Percentiles rank a stretch among this genome's conserved stretches.
phyloP scores from a whole-genome alignment of 2,888 invertebrate species.

The Branchellion lobata region DNA sequence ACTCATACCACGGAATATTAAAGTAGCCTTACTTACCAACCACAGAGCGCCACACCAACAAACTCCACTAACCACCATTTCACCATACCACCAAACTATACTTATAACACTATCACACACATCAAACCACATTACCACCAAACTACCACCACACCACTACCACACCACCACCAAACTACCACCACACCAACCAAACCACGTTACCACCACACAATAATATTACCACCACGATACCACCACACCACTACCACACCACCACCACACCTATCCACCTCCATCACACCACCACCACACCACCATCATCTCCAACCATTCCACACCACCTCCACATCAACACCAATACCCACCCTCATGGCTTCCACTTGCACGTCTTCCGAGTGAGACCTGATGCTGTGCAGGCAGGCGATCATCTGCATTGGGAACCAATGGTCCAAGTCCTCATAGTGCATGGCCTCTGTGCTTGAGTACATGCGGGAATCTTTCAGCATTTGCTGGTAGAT shows the following conservation, averaged over 20 bases:
- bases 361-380: slow-evolving; percentile 83
- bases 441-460: slow-evolving; percentile 69
- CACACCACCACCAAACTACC: too few species aligned
- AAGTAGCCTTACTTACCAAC: too few species aligned
- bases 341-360: slow-evolving; percentile 70
- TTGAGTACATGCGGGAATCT: slow-evolving; percentile 84
- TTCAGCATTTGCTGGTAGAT: slow-evolving; percentile 79
- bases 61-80: too few species aligned
- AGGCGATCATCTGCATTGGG: slow-evolving; percentile 83
- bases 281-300: neutral
- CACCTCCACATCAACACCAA: neutral
- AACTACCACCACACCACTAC: too few species aligned
- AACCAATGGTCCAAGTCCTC: slow-evolving; percentile 90
- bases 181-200: too few species aligned
- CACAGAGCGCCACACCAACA: too few species aligned
- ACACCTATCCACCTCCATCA: neutral
- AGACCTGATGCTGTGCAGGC: slow-evolving; percentile 77
- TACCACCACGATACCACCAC: too few species aligned
- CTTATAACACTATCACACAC: too few species aligned
- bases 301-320: neutral
- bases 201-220: too few species aligned
- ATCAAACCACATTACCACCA: too few species aligned
- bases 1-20: too few species aligned
- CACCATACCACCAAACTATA: too few species aligned
- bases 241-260: neutral